A percentile compares a stretch with the other conserved stretches of the same genome.
Conservation (phyloP, 2,113 vertebrate genomes). For the Sardina pilchardus region DNA sequence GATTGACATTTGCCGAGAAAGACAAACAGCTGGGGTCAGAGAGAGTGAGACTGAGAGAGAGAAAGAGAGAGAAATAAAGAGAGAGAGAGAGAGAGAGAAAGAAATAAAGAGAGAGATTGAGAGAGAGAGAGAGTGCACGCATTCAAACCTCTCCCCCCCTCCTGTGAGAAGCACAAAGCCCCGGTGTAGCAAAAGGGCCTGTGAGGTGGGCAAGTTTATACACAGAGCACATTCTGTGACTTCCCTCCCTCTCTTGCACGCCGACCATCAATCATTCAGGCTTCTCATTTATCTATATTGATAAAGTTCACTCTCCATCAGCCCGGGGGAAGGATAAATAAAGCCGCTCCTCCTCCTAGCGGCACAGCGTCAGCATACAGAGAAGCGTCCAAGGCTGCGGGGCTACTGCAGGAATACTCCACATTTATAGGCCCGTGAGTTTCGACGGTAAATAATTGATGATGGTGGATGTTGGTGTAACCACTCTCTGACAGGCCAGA, state of each 20-base stretch:
- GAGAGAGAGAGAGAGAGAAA: neutral
- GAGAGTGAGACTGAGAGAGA: neutral
- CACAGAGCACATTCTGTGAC: neutral
- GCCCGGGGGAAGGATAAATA: neutral
- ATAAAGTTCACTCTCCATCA: conserved; percentile 41
- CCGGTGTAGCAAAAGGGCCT: neutral
- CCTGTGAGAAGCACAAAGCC: neutral
- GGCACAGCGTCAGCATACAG: neutral
- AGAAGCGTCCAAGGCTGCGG: neutral
- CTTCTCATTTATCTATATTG: conserved; percentile 43
- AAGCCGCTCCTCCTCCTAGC: neutral
- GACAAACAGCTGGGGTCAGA: neutral
- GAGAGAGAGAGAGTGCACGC: neutral
- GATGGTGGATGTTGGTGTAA: neutral
- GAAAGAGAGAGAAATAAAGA: neutral
- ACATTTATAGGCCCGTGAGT: neutral
- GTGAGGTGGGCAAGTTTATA: neutral
- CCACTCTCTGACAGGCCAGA: neutral
- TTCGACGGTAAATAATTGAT: neutral
- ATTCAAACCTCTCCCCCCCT: neutral
- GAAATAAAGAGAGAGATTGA: neutral
- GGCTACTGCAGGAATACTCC: neutral
- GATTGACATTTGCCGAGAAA: neutral
- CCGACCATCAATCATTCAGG: conserved; percentile 43
- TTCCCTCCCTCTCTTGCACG: neutral